Percentiles rank a stretch among this genome's conserved stretches.
phyloP scores from a whole-genome alignment of 2,113 vertebrate species.

The Vulpes vulpes region DNA sequence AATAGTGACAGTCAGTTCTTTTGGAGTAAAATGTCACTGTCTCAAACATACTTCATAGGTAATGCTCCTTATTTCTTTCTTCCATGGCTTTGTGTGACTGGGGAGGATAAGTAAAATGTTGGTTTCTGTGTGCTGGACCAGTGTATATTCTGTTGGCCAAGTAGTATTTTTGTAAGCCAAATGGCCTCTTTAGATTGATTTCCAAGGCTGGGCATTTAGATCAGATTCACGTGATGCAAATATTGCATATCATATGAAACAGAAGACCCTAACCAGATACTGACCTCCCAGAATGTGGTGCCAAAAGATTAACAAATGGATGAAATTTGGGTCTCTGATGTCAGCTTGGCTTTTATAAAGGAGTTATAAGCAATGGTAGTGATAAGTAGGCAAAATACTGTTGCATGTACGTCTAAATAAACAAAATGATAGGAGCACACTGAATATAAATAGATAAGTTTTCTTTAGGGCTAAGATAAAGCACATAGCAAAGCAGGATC shows the following conservation, averaged over 20 bases:
- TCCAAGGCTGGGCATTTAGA: conserved; percentile 55
- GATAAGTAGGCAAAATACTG: conserved; percentile 32
- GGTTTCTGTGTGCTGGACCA: not conserved
- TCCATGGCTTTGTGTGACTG: not conserved
- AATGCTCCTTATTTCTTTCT: not conserved
- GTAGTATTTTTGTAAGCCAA: conserved; percentile 53
- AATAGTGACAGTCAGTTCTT: not conserved
- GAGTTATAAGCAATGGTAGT: conserved; percentile 41
- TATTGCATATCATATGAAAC: conserved; percentile 43
- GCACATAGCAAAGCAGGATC: conserved; percentile 33
- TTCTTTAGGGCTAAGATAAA: conserved; percentile 66
- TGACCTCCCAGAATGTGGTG: conserved; percentile 50
- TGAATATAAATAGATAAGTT: conserved; percentile 70
- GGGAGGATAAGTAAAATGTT: not conserved
- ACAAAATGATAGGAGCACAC: conserved; percentile 64
- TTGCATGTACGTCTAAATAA: conserved; percentile 66
- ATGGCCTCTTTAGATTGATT: conserved; percentile 29
- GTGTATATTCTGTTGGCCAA: not conserved
- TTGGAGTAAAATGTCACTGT: not conserved
- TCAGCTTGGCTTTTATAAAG: conserved; percentile 46
- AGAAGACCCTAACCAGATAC: conserved; percentile 46
- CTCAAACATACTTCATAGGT: not conserved
- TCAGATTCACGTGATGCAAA: not conserved
- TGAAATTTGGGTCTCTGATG: conserved; percentile 55
- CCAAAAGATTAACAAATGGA: conserved; percentile 71